Base-by-base conservation (phyloP, 2,113 vertebrate species). In the Apodemus speciosus region DNA sequence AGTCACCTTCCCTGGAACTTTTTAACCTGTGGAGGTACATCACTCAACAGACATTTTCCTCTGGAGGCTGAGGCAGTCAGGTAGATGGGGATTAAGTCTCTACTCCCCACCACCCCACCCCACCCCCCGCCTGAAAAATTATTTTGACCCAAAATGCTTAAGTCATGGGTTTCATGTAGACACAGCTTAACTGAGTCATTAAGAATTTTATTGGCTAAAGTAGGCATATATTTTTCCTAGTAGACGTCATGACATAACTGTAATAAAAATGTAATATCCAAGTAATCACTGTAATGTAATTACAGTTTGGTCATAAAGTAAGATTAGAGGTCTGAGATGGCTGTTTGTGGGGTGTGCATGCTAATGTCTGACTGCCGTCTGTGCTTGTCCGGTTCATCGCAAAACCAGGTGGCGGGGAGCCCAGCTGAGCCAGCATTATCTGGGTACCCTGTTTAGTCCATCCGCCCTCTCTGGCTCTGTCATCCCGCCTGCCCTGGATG, bases 201-300 rank as follows among this genome's bases (percentile, higher is more conserved):
- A 95, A 96, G 97, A 93, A 85, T 95, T 96, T 96, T 96, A 96
- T 91, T 97, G 95, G 95, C 94, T 95, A 88, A 95, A 96, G 91
- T 93, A 94, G 89, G 95, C 89, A 94, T 96, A 96, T 96, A 96
- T 97, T 96, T 95, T 89, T 81, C 95, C 89, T 89, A 83, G 96
- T 94, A 96, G 96, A 97, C 97, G 93, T 94, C 95, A 97, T 96
- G 96, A 97, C 95, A 97, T 96, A 97, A 96, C 84, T 81, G 95
- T 89, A 97, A 97, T 97, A 97, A 97, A 97, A 97, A 97, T 96
- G 96, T 96, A 97, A 97, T 97, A 97, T 95, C 96, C 94, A 94
- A 96, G 97, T 97, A 97, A 97, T 97, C 96, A 85, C 95, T 96
- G 89, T 96, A 96, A 97, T 97, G 93, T 96, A 97, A 97, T 97